Conservation (phyloP, 2,797 vertebrate genomes). For the Molossus alvarezi region DNA sequence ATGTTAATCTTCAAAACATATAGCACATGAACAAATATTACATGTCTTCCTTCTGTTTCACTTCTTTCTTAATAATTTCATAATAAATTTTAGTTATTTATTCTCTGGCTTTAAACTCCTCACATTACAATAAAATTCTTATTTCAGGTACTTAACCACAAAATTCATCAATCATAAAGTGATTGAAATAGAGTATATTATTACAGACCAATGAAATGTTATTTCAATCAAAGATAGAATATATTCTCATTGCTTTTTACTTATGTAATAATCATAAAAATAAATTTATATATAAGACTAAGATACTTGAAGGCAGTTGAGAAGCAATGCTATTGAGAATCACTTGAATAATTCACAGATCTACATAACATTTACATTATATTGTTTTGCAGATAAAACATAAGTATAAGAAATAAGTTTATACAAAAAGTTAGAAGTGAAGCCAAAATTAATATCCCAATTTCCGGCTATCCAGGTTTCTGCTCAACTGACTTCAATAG, state of each 20-base stretch:
- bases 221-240: background rate
- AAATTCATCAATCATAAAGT: background rate
- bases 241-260: background rate
- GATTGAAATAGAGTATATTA: background rate
- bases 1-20: background rate
- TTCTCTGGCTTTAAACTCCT: background rate
- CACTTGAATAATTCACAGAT: background rate
- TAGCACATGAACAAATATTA: background rate
- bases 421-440: background rate
- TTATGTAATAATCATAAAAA: background rate
- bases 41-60: background rate
- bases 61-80: background rate
- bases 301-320: background rate
- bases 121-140: conserved; percentile 7
- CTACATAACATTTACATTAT: background rate
- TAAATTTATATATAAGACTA: background rate
- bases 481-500: background rate
- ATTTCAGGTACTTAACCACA: background rate
- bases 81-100: background rate
- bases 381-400: background rate
- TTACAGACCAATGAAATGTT: background rate
- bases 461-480: background rate
- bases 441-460: background rate
- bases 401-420: background rate
- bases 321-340: background rate